Base-by-base conservation (phyloP, 2,113 vertebrate species). In the Lepisosteus oculatus region DNA sequence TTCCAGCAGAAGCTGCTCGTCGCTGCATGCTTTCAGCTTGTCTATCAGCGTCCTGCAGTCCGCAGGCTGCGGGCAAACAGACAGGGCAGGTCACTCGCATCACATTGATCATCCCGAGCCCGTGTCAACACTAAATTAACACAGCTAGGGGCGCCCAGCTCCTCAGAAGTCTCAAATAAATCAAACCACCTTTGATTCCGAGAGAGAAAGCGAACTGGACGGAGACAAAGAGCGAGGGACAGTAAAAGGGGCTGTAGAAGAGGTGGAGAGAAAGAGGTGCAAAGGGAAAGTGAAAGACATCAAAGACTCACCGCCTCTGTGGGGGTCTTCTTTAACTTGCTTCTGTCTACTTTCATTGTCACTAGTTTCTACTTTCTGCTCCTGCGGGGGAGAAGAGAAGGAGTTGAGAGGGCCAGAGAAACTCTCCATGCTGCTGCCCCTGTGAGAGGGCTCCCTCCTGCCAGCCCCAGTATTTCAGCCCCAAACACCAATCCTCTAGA, bases 291-390 rank as follows among this genome's bases (percentile, higher is more conserved):
- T 69, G 5, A 4, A 43, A 41, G 67, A 66, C 8, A 74, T 29
- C 13, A 4, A 43, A 47, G 61, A 94, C 95, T 95, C 80, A 97
- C 95, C 88, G 95, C 95, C 91, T 97, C 95, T 12, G 95, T 97
- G 78, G 95, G 95, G 72, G 95, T 97, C 90, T 97, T 97, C 90
- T 97, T 97, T 86, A 97, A 89, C 86, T 97, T 97, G 87, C 94
- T 97, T 87, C 95, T 90, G 90, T 97, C 95, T 77, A 97, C 95
- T 92, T 97, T 97, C 95, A 97, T 97, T 90, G 92, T 93, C 82
- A 82, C 77, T 86, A 84, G 86, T 91, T 85, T 89, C 81, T 83
- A 85, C 83, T 89, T 87, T 84, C 86, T 84, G 82, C 84, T 87
- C 85, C 93, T 93, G 77, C 75, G 78, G 74, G 57, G 13, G 13